These are phyloP conservation scores for Anhinga rufa DNA, from an alignment of 2,113 vertebrate species.

Conservation along the genomic window DNA sequence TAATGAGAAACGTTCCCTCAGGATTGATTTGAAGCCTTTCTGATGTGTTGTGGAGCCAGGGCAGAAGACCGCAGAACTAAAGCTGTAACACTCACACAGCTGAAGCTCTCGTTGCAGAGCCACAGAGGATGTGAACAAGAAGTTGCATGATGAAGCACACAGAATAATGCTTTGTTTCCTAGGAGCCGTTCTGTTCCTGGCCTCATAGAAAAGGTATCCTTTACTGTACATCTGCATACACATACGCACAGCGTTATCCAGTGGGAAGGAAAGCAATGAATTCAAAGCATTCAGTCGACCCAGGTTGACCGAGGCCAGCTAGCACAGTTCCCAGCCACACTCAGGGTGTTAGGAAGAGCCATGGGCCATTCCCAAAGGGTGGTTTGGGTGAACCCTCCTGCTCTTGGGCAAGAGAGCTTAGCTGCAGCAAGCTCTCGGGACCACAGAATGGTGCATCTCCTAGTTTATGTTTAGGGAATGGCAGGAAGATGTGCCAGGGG, in stretches of 20 bases:
- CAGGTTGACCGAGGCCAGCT: not conserved
- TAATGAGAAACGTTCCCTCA: not conserved
- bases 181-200: not conserved
- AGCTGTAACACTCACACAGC: not conserved
- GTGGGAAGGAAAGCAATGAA: not conserved
- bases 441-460: not conserved
- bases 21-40: not conserved
- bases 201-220: not conserved
- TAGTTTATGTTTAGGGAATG: not conserved
- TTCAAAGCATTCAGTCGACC: not conserved
- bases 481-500: too few species aligned
- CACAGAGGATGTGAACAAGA: not conserved
- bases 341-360: not conserved
- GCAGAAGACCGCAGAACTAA: not conserved
- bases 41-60: not conserved
- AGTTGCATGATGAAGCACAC: not conserved
- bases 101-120: not conserved
- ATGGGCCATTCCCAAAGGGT: not conserved
- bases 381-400: not conserved
- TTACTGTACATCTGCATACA: rapidly evolving
- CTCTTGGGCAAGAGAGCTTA: not conserved
- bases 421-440: not conserved
- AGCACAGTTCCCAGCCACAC: not conserved
- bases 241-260: rapidly evolving
- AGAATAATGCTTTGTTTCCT: not conserved